phyloP scores from a whole-genome alignment of 2,113 vertebrate genomes.

The Hemichromis elongatus region DNA sequence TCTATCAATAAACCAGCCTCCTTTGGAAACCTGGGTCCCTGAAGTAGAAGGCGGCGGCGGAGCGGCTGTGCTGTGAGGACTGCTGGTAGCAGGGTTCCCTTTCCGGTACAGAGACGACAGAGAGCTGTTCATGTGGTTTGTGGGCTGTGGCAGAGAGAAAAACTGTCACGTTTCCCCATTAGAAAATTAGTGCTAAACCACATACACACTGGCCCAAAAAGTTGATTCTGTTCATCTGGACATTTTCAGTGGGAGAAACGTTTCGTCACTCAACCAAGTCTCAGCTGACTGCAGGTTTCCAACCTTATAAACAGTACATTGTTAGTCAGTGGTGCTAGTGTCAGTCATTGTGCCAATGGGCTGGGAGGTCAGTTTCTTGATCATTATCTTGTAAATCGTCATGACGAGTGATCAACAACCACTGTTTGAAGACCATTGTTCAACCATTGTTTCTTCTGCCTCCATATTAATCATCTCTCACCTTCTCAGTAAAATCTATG shows the following conservation, averaged over 20 bases:
- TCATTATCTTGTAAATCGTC: not conserved
- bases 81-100: constrained; percentile 55
- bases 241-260: not conserved
- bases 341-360: too few species aligned
- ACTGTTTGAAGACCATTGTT: fast-evolving
- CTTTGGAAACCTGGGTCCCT: constrained; percentile 54
- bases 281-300: not conserved
- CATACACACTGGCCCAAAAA: not conserved
- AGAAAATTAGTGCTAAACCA: not conserved
- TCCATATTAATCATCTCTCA: not conserved
- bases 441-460: not conserved
- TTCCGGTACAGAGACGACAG: constrained; percentile 87
- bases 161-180: not conserved
- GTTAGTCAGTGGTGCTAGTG: too few species aligned
- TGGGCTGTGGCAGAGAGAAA: constrained; percentile 65
- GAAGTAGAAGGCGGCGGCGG: not conserved
- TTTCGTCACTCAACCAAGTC: not conserved
- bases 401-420: not conserved
- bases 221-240: not conserved
- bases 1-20: constrained; percentile 84
- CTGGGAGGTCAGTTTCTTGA: not conserved
- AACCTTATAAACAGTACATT: not conserved
- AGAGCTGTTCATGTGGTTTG: constrained; percentile 90
- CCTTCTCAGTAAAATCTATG: not conserved
- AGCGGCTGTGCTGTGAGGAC: not conserved